These are phyloP conservation scores for Brachionichthys hirsutus DNA, from an alignment of 2,113 vertebrate genomes.

Conservation along the genomic window DNA sequence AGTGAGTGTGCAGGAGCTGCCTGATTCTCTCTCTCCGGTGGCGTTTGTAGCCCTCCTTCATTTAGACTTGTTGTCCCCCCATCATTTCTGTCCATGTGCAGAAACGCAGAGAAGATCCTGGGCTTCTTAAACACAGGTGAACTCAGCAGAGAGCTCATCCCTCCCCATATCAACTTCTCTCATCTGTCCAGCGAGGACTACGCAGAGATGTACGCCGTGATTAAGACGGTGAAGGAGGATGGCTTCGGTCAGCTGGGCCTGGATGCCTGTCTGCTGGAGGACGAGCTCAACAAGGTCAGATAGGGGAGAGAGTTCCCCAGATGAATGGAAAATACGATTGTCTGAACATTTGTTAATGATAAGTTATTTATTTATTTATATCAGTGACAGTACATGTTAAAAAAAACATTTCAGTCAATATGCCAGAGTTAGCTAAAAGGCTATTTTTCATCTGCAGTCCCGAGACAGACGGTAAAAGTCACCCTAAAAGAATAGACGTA, in stretches of 20 bases:
- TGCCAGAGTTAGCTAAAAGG: too few species aligned
- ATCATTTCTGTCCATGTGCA: slow-evolving; percentile 45
- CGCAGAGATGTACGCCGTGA: slow-evolving; percentile 91
- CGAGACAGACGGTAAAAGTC: too few species aligned
- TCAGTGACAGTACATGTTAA: too few species aligned
- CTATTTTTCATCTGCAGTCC: too few species aligned
- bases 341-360: neutral
- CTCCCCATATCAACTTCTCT: slow-evolving; percentile 95
- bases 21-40: neutral
- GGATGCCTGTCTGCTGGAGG: slow-evolving; percentile 89
- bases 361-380: too few species aligned
- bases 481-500: too few species aligned
- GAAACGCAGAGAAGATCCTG: slow-evolving; percentile 95
- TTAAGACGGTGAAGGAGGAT: slow-evolving; percentile 91
- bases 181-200: slow-evolving; percentile 92
- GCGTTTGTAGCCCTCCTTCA: neutral
- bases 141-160: slow-evolving; percentile 92
- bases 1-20: slow-evolving; percentile 81
- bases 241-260: slow-evolving; percentile 87
- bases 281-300: slow-evolving; percentile 92
- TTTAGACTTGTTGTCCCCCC: neutral
- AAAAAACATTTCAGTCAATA: too few species aligned
- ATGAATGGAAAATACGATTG: neutral
- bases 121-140: slow-evolving; percentile 87
- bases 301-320: neutral